These are phyloP conservation scores for Lasiommata megera DNA, from an alignment of 2,888 invertebrate species.

Conservation along the genomic window DNA sequence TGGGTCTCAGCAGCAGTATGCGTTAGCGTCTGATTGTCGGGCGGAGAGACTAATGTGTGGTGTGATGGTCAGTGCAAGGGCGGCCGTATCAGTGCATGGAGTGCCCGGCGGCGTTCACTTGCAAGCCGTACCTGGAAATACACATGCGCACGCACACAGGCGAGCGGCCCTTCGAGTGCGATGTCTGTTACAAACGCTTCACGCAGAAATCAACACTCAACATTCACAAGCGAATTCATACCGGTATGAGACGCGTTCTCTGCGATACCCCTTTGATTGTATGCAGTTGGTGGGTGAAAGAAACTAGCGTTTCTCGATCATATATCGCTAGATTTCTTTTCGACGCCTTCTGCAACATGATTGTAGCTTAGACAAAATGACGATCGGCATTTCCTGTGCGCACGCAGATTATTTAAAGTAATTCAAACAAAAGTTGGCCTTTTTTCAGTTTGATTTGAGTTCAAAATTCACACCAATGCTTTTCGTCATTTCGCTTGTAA, in stretches of 20 bases:
- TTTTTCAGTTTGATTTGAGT: not conserved
- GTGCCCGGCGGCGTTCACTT: slow-evolving; percentile 82
- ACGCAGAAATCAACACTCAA: slow-evolving; percentile 82
- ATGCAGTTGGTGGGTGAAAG: not conserved
- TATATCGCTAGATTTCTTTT: not conserved
- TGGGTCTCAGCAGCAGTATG: not conserved
- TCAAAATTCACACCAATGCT: slow-evolving; percentile 14
- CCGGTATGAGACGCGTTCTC: slow-evolving; percentile 62
- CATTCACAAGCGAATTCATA: slow-evolving; percentile 82
- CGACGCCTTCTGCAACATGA: slow-evolving; percentile 20
- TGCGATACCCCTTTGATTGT: slow-evolving; percentile 5
- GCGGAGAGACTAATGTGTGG: slow-evolving; percentile 32
- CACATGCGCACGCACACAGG: slow-evolving; percentile 83
- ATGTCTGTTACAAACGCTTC: slow-evolving; percentile 81
- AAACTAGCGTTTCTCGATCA: slow-evolving; percentile 12
- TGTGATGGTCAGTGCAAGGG: slow-evolving; percentile 71
- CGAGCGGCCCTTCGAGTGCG: slow-evolving; percentile 81
- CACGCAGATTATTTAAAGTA: not conserved
- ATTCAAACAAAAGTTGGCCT: too few relatives aligned
- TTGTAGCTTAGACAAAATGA: slow-evolving; percentile 23
- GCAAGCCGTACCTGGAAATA: slow-evolving; percentile 83
- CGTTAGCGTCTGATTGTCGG: slow-evolving; percentile 6
- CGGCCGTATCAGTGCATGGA: slow-evolving; percentile 80
- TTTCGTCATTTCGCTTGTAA: slow-evolving; percentile 26
- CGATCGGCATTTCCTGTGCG: slow-evolving; percentile 21